Base-by-base conservation (phyloP, 2,113 vertebrate species). In the Perca fluviatilis region DNA sequence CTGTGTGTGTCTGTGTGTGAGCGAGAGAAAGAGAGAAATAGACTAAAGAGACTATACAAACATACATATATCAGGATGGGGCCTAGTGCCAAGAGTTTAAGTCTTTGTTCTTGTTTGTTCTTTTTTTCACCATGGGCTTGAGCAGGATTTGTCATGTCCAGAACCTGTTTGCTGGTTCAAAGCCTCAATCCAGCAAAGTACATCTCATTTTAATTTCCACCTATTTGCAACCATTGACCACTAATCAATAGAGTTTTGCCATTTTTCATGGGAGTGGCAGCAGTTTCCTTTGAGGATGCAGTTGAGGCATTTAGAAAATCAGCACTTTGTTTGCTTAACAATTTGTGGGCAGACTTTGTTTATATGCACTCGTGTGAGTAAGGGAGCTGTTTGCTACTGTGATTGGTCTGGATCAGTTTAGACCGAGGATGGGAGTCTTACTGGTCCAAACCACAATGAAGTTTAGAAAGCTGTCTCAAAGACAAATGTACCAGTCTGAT, bases 331-430 rank as follows among this genome's bases (percentile, higher is more conserved):
- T 91, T 90, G 85, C 78, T 82, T 83, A 82, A 82, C 71, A 81
- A 80, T 84, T 83, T 86, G 85, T 73, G 88, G 83, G 54, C 54
- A 82, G 80, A 53, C n/a, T 72, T 21, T 89, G 85, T 90, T 89
- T 89, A 86, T 64, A 49, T 72, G 63, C 51, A 64, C 19, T 51
- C 1, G 33, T 89, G 83, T 83, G 80, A 82, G 82, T 65, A 40
- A 85, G 63, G 83, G 80, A 71, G 80, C 82, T 80, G 63, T 67
- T 86, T 83, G 66, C 82, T 66, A 70, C 84, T 82, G 49, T 69
- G 79, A 83, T 79, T 77, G 79, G 67, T 77, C 57, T 71, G 86
- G 67, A 87, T 86, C 70, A 43, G 72, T 86, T 90, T 86, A 79
- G 69, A 56, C 61, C 36, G 51, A 56, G 47, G 74, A 71, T 36